Percentiles rank a stretch among this genome's conserved stretches.
phyloP scores from a whole-genome alignment of 2,888 invertebrate species.

The Vanessa cardui region DNA sequence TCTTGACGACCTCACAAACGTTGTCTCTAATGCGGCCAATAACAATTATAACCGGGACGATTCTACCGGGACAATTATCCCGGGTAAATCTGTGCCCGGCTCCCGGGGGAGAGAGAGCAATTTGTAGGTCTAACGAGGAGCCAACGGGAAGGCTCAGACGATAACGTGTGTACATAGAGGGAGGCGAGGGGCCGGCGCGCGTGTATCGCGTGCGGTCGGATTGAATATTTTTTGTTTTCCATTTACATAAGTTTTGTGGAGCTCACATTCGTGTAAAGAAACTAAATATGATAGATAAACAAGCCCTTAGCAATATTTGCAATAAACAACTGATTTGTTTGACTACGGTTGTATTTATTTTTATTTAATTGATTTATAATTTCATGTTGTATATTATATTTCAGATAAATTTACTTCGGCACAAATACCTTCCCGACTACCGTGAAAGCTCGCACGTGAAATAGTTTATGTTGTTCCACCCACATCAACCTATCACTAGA shows the following conservation, averaged over 20 bases:
- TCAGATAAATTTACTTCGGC: no score
- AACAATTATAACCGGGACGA: constrained; percentile 44
- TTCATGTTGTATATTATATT: no score
- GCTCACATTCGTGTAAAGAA: no score
- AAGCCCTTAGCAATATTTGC: no score
- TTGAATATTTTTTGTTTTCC: constrained; percentile 7
- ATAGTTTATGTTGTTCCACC: no score
- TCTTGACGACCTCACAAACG: constrained; percentile 32
- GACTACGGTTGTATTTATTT: no score
- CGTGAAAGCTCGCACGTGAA: no score
- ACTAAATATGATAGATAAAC: no score
- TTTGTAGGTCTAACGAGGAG: constrained; percentile 64
- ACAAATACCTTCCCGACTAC: no score
- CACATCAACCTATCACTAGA: no score
- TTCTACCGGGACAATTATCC: constrained; percentile 40
- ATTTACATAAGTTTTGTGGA: neutral
- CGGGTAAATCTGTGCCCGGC: constrained; percentile 32
- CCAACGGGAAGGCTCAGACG: constrained; percentile 52
- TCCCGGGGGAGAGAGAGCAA: constrained; percentile 36
- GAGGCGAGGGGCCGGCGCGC: constrained; percentile 28
- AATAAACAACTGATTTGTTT: no score
- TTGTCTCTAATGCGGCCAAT: constrained; percentile 38
- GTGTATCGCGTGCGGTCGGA: neutral
- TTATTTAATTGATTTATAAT: no score
- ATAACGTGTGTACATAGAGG: constrained; percentile 49